These are phyloP conservation scores for Psix sp. DNA, from an alignment of 1,140 invertebrate species.

Conservation along the genomic window DNA sequence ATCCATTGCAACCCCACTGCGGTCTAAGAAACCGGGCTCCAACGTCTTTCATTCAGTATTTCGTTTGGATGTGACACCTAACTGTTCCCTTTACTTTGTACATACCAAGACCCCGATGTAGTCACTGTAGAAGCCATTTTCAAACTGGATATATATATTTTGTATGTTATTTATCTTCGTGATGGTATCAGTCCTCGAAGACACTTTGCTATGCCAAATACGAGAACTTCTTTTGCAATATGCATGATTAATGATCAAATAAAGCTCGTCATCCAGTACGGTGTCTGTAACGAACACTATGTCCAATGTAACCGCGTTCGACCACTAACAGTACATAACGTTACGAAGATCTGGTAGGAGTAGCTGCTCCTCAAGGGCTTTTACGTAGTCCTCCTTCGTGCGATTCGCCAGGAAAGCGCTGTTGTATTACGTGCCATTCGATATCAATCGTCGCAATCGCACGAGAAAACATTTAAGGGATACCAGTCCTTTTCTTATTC, in stretches of 20 bases:
- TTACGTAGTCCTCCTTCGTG: conserved; percentile 16
- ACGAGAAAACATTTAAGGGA: conserved; percentile 13
- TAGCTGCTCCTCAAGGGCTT: conserved; percentile 21
- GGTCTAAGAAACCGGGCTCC: conserved; percentile 4
- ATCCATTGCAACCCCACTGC: too few relatives aligned
- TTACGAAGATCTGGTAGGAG: conserved; percentile 11
- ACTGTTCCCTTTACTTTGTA: conserved; percentile 40
- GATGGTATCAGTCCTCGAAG: conserved; percentile 21
- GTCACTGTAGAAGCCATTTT: conserved; percentile 10
- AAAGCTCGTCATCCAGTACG: background rate
- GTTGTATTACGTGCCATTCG: conserved; percentile 71
- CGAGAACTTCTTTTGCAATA: conserved; percentile 13
- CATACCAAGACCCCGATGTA: conserved; percentile 45
- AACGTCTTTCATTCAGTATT: conserved; percentile 46
- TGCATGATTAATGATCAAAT: conserved; percentile 1
- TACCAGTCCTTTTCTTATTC: conserved; percentile 18
- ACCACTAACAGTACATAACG: conserved; percentile 18
- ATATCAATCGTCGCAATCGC: conserved; percentile 62
- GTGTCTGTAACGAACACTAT: conserved; percentile 2
- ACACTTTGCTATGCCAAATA: conserved; percentile 36
- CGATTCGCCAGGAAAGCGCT: too few relatives aligned
- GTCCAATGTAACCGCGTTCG: conserved; percentile 5
- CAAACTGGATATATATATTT: conserved; percentile 54
- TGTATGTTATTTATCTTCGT: conserved; percentile 53
- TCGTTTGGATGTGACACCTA: conserved; percentile 4